Conservation (phyloP, 2,888 invertebrate genomes). For the Platypus cylindrus region DNA sequence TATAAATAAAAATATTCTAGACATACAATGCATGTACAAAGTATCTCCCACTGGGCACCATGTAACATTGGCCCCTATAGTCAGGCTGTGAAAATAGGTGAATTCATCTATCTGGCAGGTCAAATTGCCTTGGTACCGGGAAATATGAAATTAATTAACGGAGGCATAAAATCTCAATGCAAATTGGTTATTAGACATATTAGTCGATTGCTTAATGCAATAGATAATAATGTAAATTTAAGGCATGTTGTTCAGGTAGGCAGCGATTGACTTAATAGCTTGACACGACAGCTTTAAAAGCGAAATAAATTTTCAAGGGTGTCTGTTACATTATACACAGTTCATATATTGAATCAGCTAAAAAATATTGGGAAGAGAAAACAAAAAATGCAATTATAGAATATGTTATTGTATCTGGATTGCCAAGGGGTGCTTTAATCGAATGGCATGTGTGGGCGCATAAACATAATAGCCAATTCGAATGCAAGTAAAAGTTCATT, state of each 20-base stretch:
- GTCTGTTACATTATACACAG: constrained; percentile 76
- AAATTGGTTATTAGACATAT: constrained; percentile 75
- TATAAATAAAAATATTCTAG: constrained; percentile 29
- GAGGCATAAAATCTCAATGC: constrained; percentile 71
- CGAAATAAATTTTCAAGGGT: constrained; percentile 50
- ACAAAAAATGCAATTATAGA: constrained; percentile 80
- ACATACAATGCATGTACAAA: constrained; percentile 86
- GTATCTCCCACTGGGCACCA: constrained; percentile 96
- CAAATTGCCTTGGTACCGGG: constrained; percentile 86
- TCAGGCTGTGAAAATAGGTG: constrained; percentile 61
- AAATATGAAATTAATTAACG: constrained; percentile 58
- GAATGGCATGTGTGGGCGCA: constrained; percentile 95
- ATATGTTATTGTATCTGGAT: constrained; percentile 68
- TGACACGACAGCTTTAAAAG: neutral
- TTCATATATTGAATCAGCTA: constrained; percentile 57
- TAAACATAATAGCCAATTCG: constrained; percentile 73
- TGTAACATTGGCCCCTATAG: constrained; percentile 95
- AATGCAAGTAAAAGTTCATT: constrained; percentile 48
- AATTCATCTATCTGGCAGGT: constrained; percentile 77
- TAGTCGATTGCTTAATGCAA: constrained; percentile 66
- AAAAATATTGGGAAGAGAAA: constrained; percentile 68
- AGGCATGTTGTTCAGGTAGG: constrained; percentile 66
- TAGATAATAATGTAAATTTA: constrained; percentile 63
- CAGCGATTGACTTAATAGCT: neutral
- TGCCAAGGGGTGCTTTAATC: constrained; percentile 69